A percentile compares a stretch with the other conserved stretches of the same genome.
Conservation (phyloP, 2,888 invertebrate genomes). For the Protophormia terraenovae region DNA sequence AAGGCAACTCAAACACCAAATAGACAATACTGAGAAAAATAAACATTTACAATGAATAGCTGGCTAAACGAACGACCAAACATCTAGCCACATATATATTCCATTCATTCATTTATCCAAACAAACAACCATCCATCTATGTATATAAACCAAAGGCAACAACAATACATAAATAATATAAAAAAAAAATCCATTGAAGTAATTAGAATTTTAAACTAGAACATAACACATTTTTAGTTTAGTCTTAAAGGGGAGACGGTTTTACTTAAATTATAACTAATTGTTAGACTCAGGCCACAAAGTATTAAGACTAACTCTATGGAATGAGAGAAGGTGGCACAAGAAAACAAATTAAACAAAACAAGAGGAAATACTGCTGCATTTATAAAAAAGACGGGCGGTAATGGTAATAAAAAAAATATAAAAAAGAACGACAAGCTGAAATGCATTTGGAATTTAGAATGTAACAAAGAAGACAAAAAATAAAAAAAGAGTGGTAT, state of each 20-base stretch:
- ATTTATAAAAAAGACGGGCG: not conserved
- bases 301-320: slow-evolving; percentile 16
- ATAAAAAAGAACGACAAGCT: too few species aligned
- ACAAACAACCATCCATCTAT: slow-evolving; percentile 15
- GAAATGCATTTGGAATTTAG: slow-evolving; percentile 55
- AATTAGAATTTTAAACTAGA: slow-evolving; percentile 67
- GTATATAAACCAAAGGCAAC: not conserved
- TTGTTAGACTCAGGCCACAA: slow-evolving; percentile 35
- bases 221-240: slow-evolving; percentile 31
- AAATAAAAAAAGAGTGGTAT: not conserved
- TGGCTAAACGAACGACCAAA: slow-evolving; percentile 1
- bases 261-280: slow-evolving; percentile 38
- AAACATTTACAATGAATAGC: slow-evolving; percentile 30
- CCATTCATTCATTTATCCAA: not conserved
- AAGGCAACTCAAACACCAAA: slow-evolving; percentile 22
- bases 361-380: slow-evolving; percentile 24
- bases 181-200: slow-evolving; percentile 50
- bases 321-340: slow-evolving; percentile 28
- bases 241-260: slow-evolving; percentile 18
- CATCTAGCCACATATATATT: too few species aligned
- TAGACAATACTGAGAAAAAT: slow-evolving; percentile 44
- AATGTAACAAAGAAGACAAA: slow-evolving; percentile 19
- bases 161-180: too few species aligned
- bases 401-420: not conserved
- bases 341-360: slow-evolving; percentile 2